Evolutionary conservation across 2,888 invertebrate genomes (phyloP), one percentile per base, ranked within the genome.

Genomic region (Caenorhabditis angaria): DNA sequence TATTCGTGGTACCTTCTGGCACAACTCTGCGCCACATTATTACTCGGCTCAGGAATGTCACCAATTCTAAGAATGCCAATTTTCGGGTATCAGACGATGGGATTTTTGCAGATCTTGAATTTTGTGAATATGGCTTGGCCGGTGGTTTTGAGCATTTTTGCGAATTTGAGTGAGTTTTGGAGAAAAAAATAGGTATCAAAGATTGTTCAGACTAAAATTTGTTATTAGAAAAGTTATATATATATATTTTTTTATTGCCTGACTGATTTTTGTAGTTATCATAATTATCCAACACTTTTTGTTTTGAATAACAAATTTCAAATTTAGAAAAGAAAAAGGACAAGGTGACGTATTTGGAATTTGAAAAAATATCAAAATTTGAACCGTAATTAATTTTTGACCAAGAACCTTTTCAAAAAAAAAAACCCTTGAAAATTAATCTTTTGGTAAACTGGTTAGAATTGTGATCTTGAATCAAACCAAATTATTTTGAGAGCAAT

Each of bases 91-190:
- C 65, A 65, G 24, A 51, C 55, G 0, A 65, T 58, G 2, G 70
- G 70, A 3, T 70, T 70, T 48, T 51, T 70, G 27, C 70, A 62
- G 32, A 48, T 70, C 0, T 59, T 70, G 22, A 54, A 65, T 35
- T 8, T 41, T 0, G 12, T 65, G 12, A 70, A 55, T 25, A 61
- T 57, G 24, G 59, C 62, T 54, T 70, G 65, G 65, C 35, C 65
- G 0, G 25, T 62, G 5, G 65, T 70, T 50, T 0, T 32, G 0
- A 58, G 58, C 18, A 24, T 65, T 24, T 70, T 58, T 35, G 41
- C 48, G 8, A 48, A 65, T 41, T 22, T 65, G 8, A 22, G 69
- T 69, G 41, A 22, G 53, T 53, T 24, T 35, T 41, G 14, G 14
- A 27, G 22, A 27, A 18, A 25, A 12, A 24, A 29, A 14, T 20